Evolutionary conservation across 2,113 vertebrate species (phyloP), one percentile per base, ranked within the genome.

Genomic region (Macaca fascicularis): DNA sequence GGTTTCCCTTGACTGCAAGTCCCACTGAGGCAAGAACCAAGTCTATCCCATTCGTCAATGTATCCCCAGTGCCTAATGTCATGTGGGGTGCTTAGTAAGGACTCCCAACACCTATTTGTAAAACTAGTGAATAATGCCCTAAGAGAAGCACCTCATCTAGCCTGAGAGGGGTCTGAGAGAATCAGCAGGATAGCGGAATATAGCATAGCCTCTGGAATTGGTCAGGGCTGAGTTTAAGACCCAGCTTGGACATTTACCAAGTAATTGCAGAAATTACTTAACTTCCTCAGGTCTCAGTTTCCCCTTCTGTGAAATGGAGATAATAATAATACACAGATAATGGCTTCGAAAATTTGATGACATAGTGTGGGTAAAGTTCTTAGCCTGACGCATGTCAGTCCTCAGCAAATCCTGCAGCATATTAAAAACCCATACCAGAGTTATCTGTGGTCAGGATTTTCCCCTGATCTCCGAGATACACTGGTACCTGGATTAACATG

Each of bases 201-300:
- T 4, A 25, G 2, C 57, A 2, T 8, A 13, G 27, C 20, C 2
- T n/a, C 81, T 57, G 43, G 32, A 23, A n/a, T 57, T 67, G 38
- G 1, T 82, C 30, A 61, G 38, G 45, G 45, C 38, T 4, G 4
- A 83, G 61, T 76, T 48, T 61, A 70, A 90, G 61, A 70, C 19
- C 17, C 19, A n/a, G 16, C 8, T 81, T 75, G 57, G 67, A 43
- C 35, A 27, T 45, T 69, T 89, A 86, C 32, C 43, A 75, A 75
- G 8, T 38, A n/a, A 57, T 16, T 64, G 19, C 52, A 81, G 35
- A 85, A 70, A 67, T 50, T 6, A 32, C 3, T 67, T 86, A 80
- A 38, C 2, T 11, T 93, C n/a, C 59, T 48, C 11, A 30, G 27
- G 50, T 81, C 86, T 97, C 85, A 70, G 89, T 85, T 94, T 91